Evolutionary conservation across 1,140 invertebrate species (phyloP), one percentile per base, ranked within the genome.

Genomic region (Dysdera silvatica): DNA sequence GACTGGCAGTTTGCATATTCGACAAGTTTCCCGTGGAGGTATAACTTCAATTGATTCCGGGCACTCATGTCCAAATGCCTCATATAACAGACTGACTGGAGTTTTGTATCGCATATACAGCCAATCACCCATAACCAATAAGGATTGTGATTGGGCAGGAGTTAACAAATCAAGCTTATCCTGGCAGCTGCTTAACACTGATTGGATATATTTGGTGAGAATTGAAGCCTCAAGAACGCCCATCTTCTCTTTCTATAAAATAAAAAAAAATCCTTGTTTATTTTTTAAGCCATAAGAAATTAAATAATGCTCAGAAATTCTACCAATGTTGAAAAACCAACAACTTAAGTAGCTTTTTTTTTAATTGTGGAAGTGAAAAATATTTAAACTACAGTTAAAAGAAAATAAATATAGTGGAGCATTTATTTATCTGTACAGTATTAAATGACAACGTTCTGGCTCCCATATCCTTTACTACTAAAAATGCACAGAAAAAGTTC

Each of bases 41-140:
- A 61, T n/a, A 18, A 41, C 12, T 35, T 61, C 51, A 12, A 16
- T 12, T 26, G 53, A 49, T 10, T n/a, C 2, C 12, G 59, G 59
- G 8, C 20, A 47, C 12, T 61, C 59, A 45, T 37, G 45, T 33
- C 59, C 59, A 10, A 63, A 23, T 10, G 61, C 61, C 7, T 20
- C 28, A 23, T 56, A 56, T 3, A 63, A 43, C 7, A 41, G 31
- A 4, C 56, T 53, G 2, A 63, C 24, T 4, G 52, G 23, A n/a
- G 31, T 56, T 8, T 56, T 14, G 18, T 55, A 63, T 29, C 41
- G 24, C 32, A 48, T 56, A 24, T 48, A 40, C 3, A 63, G 32
- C 43, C 53, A 63, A 31, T 63, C 61, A 23, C 52, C 61, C 61
- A 63, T 63, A 8, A 63, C 1, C 8, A 63, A 26, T 4, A 63